These are phyloP conservation scores for Hyles euphorbiae DNA, from an alignment of 1,140 invertebrate species.

Conservation along the genomic window DNA sequence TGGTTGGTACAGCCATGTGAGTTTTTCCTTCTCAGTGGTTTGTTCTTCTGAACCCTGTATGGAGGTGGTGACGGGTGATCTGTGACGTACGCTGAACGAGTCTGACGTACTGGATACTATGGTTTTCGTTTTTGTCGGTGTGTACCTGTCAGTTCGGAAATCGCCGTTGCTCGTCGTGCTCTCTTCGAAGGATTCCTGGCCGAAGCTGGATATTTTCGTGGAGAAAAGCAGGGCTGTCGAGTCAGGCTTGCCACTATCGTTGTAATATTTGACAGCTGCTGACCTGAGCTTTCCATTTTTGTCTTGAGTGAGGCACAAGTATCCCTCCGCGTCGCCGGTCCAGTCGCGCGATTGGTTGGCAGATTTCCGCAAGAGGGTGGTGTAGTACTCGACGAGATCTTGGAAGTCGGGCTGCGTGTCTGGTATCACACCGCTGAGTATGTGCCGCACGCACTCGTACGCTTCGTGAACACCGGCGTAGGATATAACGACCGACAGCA, in stretches of 20 bases:
- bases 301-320: constrained; percentile 62
- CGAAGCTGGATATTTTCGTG: constrained; percentile 74
- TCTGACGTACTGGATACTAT: constrained; percentile 57
- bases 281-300: constrained; percentile 53
- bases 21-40: constrained; percentile 45
- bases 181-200: constrained; percentile 67
- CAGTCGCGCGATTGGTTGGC: constrained; percentile 48
- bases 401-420: constrained; percentile 54
- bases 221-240: constrained; percentile 68
- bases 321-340: constrained; percentile 60
- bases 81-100: constrained; percentile 54
- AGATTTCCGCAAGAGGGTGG: constrained; percentile 46
- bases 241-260: constrained; percentile 37
- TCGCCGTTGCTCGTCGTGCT: constrained; percentile 46
- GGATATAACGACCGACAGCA: constrained; percentile 82
- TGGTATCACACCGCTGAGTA: constrained; percentile 70
- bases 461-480: constrained; percentile 84
- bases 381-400: constrained; percentile 60
- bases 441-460: constrained; percentile 76
- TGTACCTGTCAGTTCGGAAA: constrained; percentile 51
- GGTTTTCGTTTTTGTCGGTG: constrained; percentile 60
- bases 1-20: constrained; percentile 66
- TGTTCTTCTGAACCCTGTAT: constrained; percentile 24
- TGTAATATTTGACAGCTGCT: constrained; percentile 63
- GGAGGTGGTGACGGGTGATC: constrained; percentile 30